Base-by-base conservation (phyloP, 2,113 vertebrate species). In the Microcebus ravelobensis region DNA sequence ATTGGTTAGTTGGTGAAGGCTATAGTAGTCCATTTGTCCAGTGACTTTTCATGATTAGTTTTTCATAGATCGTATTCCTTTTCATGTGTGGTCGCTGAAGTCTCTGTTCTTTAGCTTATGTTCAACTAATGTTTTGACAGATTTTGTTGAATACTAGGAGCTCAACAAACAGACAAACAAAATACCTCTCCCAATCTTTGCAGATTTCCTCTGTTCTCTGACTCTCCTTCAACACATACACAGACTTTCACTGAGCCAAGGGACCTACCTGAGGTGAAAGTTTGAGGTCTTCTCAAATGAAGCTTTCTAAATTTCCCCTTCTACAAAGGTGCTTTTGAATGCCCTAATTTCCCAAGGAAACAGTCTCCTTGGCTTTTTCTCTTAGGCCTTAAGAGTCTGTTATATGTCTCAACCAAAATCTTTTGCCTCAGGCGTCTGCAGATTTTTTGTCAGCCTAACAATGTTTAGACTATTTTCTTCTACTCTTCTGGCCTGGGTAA, bases 101-200 rank as follows among this genome's bases (percentile, higher is more conserved):
- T 93, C 36, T 92, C 36, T 97, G 3, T 96, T 76, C 20, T 45
- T 88, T 89, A 76, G 36, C 59, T 76, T 52, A 17, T 61, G 23
- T 93, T 73, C 17, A 87, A 4, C n/a, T 94, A 36, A 45, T 65
- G 68, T 34, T 85, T 84, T 93, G 45, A 76, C 52, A 88, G 55
- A 77, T 82, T 88, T 95, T 21, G n/a, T 77, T 85, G 36, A 65
- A 61, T 79, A 27, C 18, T 3, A 79, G 52, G 42, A 86, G 67
- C 48, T 88, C 82, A 86, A 29, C 71, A 83, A 57, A 48, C 29
- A 85, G 82, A 29, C 59, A 87, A 57, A 42, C 29, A 85, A 29
- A 42, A 27, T 5, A 27, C 25, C 36, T 61, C 8, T 57, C 29
- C 45, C 59, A 23, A 2, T 79, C 5, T 83, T 94, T 90, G 29